phyloP scores from a whole-genome alignment of 1,140 invertebrate genomes.

The Pseudachorutes palmiensis region DNA sequence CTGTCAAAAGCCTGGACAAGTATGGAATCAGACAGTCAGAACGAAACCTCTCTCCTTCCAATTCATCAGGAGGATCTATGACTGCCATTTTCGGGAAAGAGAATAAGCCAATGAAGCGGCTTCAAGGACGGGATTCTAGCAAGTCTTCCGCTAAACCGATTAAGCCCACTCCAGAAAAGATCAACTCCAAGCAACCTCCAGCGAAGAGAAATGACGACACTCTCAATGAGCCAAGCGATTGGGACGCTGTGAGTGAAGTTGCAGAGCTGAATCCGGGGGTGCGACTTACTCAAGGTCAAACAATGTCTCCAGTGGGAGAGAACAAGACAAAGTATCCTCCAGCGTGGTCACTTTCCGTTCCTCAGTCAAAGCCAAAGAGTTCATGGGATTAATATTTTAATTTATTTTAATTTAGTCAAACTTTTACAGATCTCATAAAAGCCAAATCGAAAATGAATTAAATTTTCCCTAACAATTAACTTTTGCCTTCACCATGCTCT shows the following conservation, averaged over 20 bases:
- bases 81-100: not conserved
- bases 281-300: too few species aligned
- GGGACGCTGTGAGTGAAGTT: not conserved
- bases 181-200: not conserved
- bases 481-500: too few species aligned
- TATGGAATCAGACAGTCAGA: too few species aligned
- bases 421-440: too few species aligned
- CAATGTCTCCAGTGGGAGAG: not conserved
- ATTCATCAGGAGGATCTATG: conserved; percentile 1
- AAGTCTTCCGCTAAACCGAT: not conserved
- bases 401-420: too few species aligned
- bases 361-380: not conserved
- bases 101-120: not conserved
- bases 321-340: too few species aligned
- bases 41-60: too few species aligned
- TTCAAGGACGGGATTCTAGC: not conserved
- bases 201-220: not conserved
- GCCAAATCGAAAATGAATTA: too few species aligned
- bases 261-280: not conserved
- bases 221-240: not conserved
- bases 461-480: too few species aligned
- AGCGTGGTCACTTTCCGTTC: not conserved
- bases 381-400: too few species aligned
- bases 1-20: not conserved
- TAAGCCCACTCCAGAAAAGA: not conserved